Percentiles rank a stretch among this genome's conserved stretches.
Evolutionary conservation across 2,113 vertebrate genomes (phyloP).

Genomic region (Elaphurus davidianus): DNA sequence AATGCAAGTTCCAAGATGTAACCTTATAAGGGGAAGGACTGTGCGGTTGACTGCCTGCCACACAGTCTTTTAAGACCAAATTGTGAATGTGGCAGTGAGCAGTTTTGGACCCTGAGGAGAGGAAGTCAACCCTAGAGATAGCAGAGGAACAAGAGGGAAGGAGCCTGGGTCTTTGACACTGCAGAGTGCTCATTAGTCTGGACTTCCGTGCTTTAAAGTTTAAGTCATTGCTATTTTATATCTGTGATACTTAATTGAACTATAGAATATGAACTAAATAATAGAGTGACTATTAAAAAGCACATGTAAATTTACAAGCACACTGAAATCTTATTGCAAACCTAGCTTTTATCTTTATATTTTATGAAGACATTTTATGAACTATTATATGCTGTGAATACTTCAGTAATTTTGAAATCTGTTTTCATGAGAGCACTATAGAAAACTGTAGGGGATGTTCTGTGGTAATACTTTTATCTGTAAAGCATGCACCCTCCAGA

Average conservation of each 20-base stretch:
- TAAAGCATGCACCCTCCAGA: not conserved
- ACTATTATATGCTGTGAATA: not conserved
- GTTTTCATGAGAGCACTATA: not conserved
- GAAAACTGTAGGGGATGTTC: not conserved
- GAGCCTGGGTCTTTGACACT: not conserved
- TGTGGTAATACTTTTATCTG: not conserved
- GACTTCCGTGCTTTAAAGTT: not conserved
- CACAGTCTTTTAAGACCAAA: not conserved
- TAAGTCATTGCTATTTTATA: not conserved
- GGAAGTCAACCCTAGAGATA: not conserved
- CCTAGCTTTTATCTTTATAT: not conserved
- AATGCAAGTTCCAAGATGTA: not conserved
- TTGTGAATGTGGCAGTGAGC: not conserved
- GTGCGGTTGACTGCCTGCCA: not conserved
- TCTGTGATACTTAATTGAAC: not conserved
- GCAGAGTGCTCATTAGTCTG: not conserved
- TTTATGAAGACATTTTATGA: not conserved
- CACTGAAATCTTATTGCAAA: not conserved
- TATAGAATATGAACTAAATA: not conserved
- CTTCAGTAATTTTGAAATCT: not conserved
- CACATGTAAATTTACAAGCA: not conserved
- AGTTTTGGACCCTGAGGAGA: not conserved
- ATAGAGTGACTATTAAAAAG: not conserved
- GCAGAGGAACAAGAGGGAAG: not conserved
- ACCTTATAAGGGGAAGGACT: not conserved